These are phyloP conservation scores for Dendrophyllia cribrosa DNA, from an alignment of 64 coral and sea anemone species.

Conservation along the genomic window DNA sequence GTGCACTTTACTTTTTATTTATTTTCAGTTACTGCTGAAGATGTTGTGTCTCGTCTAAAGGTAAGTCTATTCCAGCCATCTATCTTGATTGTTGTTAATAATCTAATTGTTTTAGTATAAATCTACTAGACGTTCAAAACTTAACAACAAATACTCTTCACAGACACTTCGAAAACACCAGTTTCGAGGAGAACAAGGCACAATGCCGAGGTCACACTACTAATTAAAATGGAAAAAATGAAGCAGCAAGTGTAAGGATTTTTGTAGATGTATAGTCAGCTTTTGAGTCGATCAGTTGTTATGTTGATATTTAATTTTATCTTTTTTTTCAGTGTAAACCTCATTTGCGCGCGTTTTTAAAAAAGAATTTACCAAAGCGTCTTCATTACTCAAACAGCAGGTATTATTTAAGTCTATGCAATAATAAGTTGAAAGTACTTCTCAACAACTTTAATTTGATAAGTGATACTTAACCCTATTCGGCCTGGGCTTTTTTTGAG, in stretches of 20 bases:
- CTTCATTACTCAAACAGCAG: constrained; percentile 84
- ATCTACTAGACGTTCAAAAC: background rate
- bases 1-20: background rate
- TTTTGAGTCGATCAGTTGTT: no score
- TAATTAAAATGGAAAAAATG: no score
- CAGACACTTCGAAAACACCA: no score
- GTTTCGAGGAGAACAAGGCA: no score
- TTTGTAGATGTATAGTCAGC: background rate
- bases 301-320: background rate
- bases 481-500: no score
- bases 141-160: no score
- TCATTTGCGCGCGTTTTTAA: constrained; percentile 68
- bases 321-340: constrained; percentile 71
- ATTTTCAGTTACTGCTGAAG: constrained; percentile 18
- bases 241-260: no score
- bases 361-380: constrained; percentile 79
- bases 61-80: background rate
- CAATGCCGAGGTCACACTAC: no score
- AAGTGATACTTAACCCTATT: no score
- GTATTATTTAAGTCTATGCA: background rate
- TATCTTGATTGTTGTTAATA: background rate
- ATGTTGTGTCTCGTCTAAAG: constrained; percentile 8
- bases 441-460: no score
- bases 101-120: no score
- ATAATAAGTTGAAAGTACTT: no score